Evolutionary conservation across 2,888 invertebrate species (phyloP).

Genomic region (Rhabditoides inermis): DNA sequence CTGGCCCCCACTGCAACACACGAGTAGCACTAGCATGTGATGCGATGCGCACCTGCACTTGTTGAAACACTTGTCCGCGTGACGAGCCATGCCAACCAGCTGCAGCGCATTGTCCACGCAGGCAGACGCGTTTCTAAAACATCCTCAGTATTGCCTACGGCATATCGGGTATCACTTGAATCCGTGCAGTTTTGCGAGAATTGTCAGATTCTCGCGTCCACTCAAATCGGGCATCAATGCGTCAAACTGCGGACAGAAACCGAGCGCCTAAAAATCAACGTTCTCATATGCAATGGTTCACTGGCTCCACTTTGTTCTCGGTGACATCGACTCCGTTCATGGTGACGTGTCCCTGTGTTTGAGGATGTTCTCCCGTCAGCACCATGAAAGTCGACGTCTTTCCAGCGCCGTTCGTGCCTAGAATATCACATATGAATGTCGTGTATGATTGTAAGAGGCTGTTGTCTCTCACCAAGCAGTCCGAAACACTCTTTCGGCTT

Average conservation of each 20-base stretch:
- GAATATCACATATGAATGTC: no score
- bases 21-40: no score
- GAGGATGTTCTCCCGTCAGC: conserved; percentile 29
- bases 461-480: conserved; percentile 36
- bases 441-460: no score
- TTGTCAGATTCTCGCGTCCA: conserved; percentile 29
- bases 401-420: no score
- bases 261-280: conserved; percentile 28
- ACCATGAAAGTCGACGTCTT: conserved; percentile 45
- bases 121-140: no score
- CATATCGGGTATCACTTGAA: no score
- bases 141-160: no score
- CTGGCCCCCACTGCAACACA: conserved; percentile 73
- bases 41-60: no score
- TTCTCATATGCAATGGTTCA: no score
- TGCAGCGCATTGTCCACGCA: conserved; percentile 21
- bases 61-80: conserved; percentile 25
- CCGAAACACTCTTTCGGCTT: conserved; percentile 41
- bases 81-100: conserved; percentile 25
- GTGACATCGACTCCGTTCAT: conserved; percentile 26
- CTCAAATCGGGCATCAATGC: conserved; percentile 36
- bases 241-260: conserved; percentile 47
- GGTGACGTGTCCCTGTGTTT: conserved; percentile 23
- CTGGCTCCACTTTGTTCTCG: conserved; percentile 5
- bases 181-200: no score